Percentiles rank a stretch among this genome's conserved stretches.
Evolutionary conservation across 2,888 invertebrate genomes (phyloP).

Genomic region (Cephus pygmeus): DNA sequence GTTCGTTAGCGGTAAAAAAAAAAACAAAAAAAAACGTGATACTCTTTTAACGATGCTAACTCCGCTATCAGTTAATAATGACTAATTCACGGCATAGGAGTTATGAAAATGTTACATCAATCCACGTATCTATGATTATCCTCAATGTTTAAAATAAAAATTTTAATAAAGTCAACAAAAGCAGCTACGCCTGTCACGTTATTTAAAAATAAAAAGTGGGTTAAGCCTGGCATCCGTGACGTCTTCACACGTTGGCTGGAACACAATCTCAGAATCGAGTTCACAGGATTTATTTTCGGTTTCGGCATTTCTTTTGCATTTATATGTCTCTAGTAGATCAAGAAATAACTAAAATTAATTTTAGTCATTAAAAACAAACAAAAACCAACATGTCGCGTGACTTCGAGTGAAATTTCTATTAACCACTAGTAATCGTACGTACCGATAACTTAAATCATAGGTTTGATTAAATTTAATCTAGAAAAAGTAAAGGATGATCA

Average conservation of each 20-base stretch:
- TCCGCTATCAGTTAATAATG: not conserved
- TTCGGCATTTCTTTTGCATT: not conserved
- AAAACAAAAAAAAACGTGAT: conserved; percentile 7
- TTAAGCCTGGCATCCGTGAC: conserved; percentile 30
- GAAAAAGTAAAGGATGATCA: no score
- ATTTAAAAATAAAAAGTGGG: conserved; percentile 52
- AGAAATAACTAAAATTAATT: no score
- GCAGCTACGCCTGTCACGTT: conserved; percentile 22
- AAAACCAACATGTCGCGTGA: no score
- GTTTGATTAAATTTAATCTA: no score
- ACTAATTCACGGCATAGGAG: not conserved
- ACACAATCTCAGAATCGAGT: not conserved
- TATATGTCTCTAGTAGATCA: not conserved
- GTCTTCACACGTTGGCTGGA: not conserved
- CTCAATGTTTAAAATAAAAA: not conserved
- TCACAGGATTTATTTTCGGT: not conserved
- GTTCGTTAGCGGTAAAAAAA: conserved; percentile 31
- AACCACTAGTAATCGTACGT: no score
- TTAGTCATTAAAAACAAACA: no score
- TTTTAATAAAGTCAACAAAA: not conserved
- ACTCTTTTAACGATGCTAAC: conserved; percentile 16
- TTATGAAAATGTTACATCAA: not conserved
- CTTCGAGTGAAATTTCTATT: no score
- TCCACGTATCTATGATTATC: not conserved
- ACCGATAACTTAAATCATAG: no score